phyloP scores from a whole-genome alignment of 2,797 vertebrate species.

The Mallotus villosus region DNA sequence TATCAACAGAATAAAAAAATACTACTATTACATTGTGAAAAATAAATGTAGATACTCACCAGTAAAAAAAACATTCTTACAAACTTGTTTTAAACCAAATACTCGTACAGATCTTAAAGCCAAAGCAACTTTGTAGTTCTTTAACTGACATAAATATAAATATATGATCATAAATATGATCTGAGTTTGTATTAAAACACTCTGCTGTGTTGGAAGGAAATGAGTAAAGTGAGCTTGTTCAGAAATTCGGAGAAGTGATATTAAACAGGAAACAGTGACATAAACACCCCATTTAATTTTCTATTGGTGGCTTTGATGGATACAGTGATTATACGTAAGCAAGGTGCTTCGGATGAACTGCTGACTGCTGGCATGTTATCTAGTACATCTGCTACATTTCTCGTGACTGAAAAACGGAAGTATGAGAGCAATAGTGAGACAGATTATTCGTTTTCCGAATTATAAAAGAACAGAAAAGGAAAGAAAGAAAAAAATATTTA shows the following conservation, averaged over 20 bases:
- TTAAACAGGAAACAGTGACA: constrained; percentile 57
- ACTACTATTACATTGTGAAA: no score
- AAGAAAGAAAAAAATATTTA: background rate
- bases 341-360: background rate
- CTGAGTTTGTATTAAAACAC: constrained; percentile 12
- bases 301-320: background rate
- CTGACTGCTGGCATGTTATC: no score
- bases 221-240: constrained; percentile 15
- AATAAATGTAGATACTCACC: background rate
- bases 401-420: no score
- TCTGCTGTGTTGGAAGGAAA: constrained; percentile 11
- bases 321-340: background rate
- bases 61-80: background rate
- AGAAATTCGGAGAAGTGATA: constrained; percentile 36
- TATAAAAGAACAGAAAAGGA: no score
- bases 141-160: no score
- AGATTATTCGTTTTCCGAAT: no score
- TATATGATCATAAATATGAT: background rate
- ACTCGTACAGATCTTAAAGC: background rate
- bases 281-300: background rate
- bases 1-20: background rate
- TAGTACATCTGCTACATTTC: no score
- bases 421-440: no score
- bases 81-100: no score
- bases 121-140: no score